Conservation (phyloP, 2,113 vertebrate genomes). For the Vombatus ursinus region DNA sequence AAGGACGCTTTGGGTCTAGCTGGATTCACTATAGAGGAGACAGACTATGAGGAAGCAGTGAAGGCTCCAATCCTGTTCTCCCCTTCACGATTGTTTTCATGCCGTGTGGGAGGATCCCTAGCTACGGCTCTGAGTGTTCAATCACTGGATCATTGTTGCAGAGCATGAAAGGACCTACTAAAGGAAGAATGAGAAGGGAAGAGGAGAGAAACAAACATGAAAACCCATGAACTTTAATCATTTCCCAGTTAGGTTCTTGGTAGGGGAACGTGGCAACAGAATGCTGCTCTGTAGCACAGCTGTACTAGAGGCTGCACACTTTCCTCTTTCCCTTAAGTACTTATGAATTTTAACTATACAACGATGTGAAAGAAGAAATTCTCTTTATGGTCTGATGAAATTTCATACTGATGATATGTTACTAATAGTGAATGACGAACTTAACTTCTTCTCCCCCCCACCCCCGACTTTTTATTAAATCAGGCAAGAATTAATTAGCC, state of each 20-base stretch:
- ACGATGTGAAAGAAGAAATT: constrained; percentile 3
- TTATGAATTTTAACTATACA: background rate
- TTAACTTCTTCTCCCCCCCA: background rate
- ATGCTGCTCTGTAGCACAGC: background rate
- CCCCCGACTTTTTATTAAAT: background rate
- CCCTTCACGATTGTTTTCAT: background rate
- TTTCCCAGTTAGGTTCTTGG: background rate
- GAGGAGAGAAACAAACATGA: background rate
- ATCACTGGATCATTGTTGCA: background rate
- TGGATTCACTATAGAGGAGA: background rate
- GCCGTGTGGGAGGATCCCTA: background rate
- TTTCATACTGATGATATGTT: background rate
- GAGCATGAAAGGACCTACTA: background rate
- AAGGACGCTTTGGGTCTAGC: no score
- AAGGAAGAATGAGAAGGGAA: background rate
- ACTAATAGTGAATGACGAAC: background rate
- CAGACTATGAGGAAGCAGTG: no score
- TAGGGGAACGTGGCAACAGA: background rate
- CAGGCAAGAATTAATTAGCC: constrained; percentile 39
- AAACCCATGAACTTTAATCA: background rate
- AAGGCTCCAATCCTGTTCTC: background rate
- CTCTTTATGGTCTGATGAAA: constrained; percentile 11
- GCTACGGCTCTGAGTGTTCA: background rate
- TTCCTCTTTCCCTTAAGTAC: background rate
- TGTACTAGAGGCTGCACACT: background rate